These are phyloP conservation scores for Habropoda laboriosa DNA, from an alignment of 1,140 invertebrate genomes.

Conservation along the genomic window DNA sequence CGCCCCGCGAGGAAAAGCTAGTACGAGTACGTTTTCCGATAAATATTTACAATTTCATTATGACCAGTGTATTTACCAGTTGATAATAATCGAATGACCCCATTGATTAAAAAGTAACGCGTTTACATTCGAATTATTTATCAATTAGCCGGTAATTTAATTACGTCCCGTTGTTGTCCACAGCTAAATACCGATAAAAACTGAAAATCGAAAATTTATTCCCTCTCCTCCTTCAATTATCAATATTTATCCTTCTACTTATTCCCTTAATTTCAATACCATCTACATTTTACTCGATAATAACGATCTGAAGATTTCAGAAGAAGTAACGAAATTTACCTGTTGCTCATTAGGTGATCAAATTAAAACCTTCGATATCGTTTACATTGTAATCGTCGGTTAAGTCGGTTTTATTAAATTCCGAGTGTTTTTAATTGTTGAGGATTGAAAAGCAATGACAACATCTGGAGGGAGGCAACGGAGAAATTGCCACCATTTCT, in stretches of 20 bases:
- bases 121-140: slow-evolving; percentile 8
- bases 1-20: not conserved
- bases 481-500: too few relatives aligned
- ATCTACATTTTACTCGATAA: not conserved
- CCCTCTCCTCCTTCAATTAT: not conserved
- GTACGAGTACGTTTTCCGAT: not conserved
- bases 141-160: not conserved
- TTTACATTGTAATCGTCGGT: too few relatives aligned
- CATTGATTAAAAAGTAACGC: slow-evolving; percentile 10
- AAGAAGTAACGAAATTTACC: too few relatives aligned
- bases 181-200: not conserved
- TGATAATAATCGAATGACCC: slow-evolving; percentile 9
- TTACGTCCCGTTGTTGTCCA: not conserved
- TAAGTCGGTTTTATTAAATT: too few relatives aligned
- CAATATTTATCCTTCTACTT: not conserved
- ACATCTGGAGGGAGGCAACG: too few relatives aligned
- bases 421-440: too few relatives aligned
- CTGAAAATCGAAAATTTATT: not conserved
- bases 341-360: too few relatives aligned
- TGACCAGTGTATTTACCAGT: slow-evolving; percentile 10
- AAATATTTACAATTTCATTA: slow-evolving; percentile 17
- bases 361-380: too few relatives aligned
- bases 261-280: not conserved
- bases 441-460: too few relatives aligned
- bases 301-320: too few relatives aligned